A percentile compares a stretch with the other conserved stretches of the same genome.
Conservation (phyloP, 2,888 invertebrate genomes). For the Miltochrista miniata region DNA sequence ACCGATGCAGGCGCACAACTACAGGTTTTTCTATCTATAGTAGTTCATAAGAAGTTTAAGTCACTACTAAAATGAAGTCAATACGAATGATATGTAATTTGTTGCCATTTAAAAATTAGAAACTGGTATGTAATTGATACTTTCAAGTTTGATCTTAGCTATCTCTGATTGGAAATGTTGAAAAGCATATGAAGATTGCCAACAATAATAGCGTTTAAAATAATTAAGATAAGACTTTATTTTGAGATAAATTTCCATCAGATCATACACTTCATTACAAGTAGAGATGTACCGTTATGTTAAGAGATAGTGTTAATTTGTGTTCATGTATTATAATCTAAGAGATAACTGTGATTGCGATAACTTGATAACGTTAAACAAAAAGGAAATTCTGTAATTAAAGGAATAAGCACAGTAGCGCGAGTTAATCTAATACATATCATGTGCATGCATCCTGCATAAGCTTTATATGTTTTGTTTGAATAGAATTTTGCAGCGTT, state of each 20-base stretch:
- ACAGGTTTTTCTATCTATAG: constrained; percentile 48
- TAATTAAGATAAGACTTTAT: constrained; percentile 30
- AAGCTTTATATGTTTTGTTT: too few relatives aligned
- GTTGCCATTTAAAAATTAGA: constrained; percentile 39
- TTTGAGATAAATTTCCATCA: constrained; percentile 19
- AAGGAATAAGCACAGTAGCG: neutral
- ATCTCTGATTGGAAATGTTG: constrained; percentile 23
- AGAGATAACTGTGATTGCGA: constrained; percentile 9
- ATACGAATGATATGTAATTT: constrained; percentile 32
- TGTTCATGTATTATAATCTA: constrained; percentile 20
- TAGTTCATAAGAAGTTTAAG: constrained; percentile 47
- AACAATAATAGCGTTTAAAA: constrained; percentile 15
- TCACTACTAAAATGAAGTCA: constrained; percentile 49
- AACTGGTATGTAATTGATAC: too few relatives aligned
- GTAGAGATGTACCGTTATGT: constrained; percentile 20
- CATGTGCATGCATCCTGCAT: too few relatives aligned
- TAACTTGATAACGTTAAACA: constrained; percentile 12
- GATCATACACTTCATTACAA: constrained; percentile 26
- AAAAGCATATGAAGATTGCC: constrained; percentile 24
- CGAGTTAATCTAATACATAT: too few relatives aligned
- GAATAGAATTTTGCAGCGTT: too few relatives aligned
- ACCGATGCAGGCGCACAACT: constrained; percentile 35
- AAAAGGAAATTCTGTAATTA: constrained; percentile 13
- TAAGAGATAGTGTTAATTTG: constrained; percentile 17
- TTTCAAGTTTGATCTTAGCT: constrained; percentile 30